Evolutionary conservation across 2,113 vertebrate genomes (phyloP).

Genomic region (Pithys albifrons): DNA sequence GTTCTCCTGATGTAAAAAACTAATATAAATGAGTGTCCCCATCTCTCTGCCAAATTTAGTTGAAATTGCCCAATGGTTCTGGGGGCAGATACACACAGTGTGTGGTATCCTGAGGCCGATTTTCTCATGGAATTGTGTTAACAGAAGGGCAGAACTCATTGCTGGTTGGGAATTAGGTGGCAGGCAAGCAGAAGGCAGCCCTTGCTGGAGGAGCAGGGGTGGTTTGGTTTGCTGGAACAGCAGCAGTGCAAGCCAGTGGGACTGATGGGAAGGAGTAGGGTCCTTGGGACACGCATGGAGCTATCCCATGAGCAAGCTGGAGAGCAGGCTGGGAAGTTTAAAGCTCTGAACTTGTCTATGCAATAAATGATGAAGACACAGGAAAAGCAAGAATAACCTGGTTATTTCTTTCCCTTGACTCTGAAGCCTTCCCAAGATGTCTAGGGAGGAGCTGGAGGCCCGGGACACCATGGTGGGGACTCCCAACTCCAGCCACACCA

Average conservation of each 20-base stretch:
- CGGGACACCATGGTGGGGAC: not conserved
- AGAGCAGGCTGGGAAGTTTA: not conserved
- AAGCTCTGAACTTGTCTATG: not conserved
- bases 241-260: not conserved
- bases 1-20: not conserved
- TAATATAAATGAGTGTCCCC: not conserved
- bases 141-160: not conserved
- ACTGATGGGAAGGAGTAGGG: not conserved
- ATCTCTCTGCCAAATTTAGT: not conserved
- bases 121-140: not conserved
- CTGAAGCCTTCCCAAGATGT: not conserved
- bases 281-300: not conserved
- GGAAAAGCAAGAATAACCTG: not conserved
- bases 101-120: not conserved
- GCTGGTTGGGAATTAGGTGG: not conserved
- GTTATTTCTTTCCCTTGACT: not conserved
- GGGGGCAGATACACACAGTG: not conserved
- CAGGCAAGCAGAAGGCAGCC: not conserved
- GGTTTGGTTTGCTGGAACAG: not conserved
- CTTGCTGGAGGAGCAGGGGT: fast-evolving
- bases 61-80: not conserved
- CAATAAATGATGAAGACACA: not conserved
- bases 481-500: fast-evolving
- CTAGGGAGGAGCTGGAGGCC: not conserved
- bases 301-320: not conserved